Evolutionary conservation across 2,888 invertebrate species (phyloP), one percentile per base, ranked within the genome.

Genomic region (Neocrepidodera transversa): DNA sequence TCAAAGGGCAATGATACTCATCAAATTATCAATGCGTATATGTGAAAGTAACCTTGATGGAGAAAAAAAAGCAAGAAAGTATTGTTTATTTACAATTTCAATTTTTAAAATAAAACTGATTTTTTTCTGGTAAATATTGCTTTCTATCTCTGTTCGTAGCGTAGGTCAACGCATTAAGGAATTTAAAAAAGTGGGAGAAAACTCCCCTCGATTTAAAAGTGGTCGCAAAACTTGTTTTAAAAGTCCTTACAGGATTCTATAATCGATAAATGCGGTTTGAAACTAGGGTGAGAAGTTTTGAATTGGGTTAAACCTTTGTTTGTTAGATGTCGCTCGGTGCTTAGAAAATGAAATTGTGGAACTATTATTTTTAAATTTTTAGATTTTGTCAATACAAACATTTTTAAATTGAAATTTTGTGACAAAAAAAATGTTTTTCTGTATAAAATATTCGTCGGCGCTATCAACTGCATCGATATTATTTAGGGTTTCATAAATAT

Each of bases 11-110:
- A 53, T 43, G 17, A 43, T 53, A 43, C 28, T 6, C 42, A 30
- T 53, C 53, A 36, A 36, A 35, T 26, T 35, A 45, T 20, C 52
- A 51, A 51, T 51, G 40, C 26, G 42, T 52, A 23, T 20, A 18
- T 42, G 53, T 53, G 53, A 53, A 45, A 54, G 54, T 54, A 47
- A 54, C 54, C 54, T 54, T 54, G 54, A 54, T 45, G 13, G 13
- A 45, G 11, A 8, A 45, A 45, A 53, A 23, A 54, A 45, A 45
- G 23, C 20, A 53, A 45, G 23, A 40, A 51, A 40, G 40, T 28
- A 48, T 53, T 36, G 54, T 54, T 54, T 54, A 54, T 54, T 54
- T 54, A 47, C 54, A 38, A 45, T 54, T 54, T 54, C 54, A 54
- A 35, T 54, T 54, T 54, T 45, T 45, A 54, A 54, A 54, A 54